Evolutionary conservation across 2,888 invertebrate genomes (phyloP), one percentile per base, ranked within the genome.

Genomic region (Coronaproctus castanopsis): DNA sequence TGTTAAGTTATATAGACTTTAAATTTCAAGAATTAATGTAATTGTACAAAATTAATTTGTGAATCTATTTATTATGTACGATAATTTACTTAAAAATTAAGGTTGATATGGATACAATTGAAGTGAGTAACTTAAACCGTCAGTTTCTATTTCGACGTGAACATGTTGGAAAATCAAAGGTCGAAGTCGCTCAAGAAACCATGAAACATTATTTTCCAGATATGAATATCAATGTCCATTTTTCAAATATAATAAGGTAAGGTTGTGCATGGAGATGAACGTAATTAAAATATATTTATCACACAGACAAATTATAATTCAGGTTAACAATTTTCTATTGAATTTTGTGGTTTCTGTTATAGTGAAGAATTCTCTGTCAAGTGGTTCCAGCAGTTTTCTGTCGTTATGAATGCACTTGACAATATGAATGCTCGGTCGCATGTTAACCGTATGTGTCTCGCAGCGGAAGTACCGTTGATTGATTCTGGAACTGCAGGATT

Each of bases 91-190:
- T n/a, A n/a, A n/a, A n/a, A n/a, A n/a, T n/a, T 65, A 75, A 97
- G 96, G 91, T 99, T 73, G 98, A 99, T 78, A 78, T 99, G 71
- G 98, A 99, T 71, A 98, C 97, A 0, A 99, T 99, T 71, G 98
- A 99, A 75, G 87, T 99, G 61, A 96, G 96, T 75, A 99, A 99
- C 72, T 76, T 99, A 65, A 99, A 99, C 73, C 80, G 98, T 50
- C 98, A 99, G 72, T 99, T 99, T 73, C 75, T 99, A n/a, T 99
- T 99, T 70, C 88, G 93, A 70, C 90, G 91, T 69, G 88, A 93
- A 70, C 97, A 99, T 78, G 96, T 99, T 62, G 96, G 96, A 1
- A 91, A 91, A 72, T 88, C 97, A 0, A 99, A 99, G 75, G 89
- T 96, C 0, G 77, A 83, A 66, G 89, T 96, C 22, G 96, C 96